phyloP scores from a whole-genome alignment of 2,113 vertebrate species.

The Pedionomus torquatus region DNA sequence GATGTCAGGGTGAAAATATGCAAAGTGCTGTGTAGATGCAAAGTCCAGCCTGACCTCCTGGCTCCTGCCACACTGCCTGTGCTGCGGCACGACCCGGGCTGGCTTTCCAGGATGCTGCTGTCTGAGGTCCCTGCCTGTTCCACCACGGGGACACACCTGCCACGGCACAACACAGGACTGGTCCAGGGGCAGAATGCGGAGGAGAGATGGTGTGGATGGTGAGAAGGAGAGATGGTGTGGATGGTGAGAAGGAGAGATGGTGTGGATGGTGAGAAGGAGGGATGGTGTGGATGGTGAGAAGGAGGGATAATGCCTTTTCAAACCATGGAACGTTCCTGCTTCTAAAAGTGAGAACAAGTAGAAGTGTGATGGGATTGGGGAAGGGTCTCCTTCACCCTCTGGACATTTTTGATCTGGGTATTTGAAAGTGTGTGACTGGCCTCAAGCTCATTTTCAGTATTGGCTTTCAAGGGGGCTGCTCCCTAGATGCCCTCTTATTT shows the following conservation, averaged over 20 bases:
- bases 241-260: background rate
- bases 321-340: background rate
- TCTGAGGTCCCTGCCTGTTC: accelerated
- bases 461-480: background rate
- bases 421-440: background rate
- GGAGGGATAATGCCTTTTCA: background rate
- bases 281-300: background rate
- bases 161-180: accelerated
- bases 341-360: background rate
- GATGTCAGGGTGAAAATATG: background rate
- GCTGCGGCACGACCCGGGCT: background rate
- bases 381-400: background rate
- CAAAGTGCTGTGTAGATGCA: background rate
- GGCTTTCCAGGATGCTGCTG: background rate
- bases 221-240: background rate
- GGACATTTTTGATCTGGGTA: background rate
- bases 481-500: background rate
- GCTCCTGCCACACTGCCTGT: background rate
- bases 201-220: background rate
- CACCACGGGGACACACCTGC: accelerated
- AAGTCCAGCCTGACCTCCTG: background rate
- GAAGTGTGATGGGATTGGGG: background rate
- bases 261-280: background rate
- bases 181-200: accelerated
- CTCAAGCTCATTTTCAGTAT: background rate